Base-by-base conservation (phyloP, 2,888 invertebrate genomes). In the Tipula unca region DNA sequence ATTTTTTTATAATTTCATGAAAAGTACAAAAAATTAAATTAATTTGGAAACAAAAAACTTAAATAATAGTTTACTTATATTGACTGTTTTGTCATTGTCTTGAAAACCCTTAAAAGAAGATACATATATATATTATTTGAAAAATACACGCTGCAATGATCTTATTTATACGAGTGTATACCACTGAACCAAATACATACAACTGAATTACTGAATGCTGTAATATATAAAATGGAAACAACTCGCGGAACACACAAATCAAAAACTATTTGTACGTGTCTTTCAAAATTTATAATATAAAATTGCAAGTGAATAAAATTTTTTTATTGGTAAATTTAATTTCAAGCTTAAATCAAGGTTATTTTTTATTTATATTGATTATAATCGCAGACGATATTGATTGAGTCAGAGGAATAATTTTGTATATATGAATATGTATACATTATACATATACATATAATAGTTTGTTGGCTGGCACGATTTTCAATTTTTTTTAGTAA, bases 21-120 rank as follows among this genome's bases (percentile, higher is more conserved):
- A 69, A 69, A 69, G 69, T 69, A 69, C 69, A 69, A 69, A 69
- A 69, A 69, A 69, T 69, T 69, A 69, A 69, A 69, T 69, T 69
- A 69, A 69, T 69, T 69, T 69, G 69, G 69, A 69, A 69, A 69
- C 69, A 69, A 69, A 69, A 69, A 69, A 69, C 69, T 69, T 69
- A 69, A 69, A 69, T 69, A 69, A 69, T 69, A 69, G 69, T 69
- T 69, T 25, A 69, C 69, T n/a, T 48, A 48, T 48, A 48, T 48
- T n/a, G 25, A 10, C 69, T 69, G 25, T 69, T 69, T 69, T 25
- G 25, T 69, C 25, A 69, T 69, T 69, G 69, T 25, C 69, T 69
- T 69, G 69, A 25, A 25, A 25, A 25, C 10, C 8, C 25, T 69
- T 69, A 69, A 69, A 69, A 69, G 69, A 69, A 69, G 69, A 69